phyloP scores from a whole-genome alignment of 1,140 invertebrate genomes.

The Heliconius hewitsoni region DNA sequence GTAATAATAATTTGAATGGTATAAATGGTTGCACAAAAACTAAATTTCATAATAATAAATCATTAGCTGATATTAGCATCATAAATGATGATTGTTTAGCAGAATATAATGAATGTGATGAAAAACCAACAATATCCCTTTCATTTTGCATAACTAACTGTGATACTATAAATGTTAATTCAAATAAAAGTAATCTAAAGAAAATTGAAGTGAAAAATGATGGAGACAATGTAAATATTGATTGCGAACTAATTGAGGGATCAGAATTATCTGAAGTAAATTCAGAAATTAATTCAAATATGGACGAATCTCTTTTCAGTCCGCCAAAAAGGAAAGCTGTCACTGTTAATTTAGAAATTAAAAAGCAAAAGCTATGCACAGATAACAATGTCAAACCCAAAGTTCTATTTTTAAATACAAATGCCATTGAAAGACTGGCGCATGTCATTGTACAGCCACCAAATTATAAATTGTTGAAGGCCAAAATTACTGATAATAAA shows the following conservation, averaged over 20 bases:
- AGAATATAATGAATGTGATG: slow-evolving; percentile 39
- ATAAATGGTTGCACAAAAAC: slow-evolving; percentile 35
- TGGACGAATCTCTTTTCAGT: slow-evolving; percentile 30
- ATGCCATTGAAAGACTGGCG: slow-evolving; percentile 67
- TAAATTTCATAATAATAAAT: slow-evolving; percentile 30
- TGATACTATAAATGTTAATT: slow-evolving; percentile 50
- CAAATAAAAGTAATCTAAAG: slow-evolving; percentile 55
- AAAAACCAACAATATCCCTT: slow-evolving; percentile 47
- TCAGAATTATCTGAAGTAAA: slow-evolving; percentile 44
- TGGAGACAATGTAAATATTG: slow-evolving; percentile 48
- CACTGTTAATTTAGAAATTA: slow-evolving; percentile 70
- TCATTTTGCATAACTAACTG: slow-evolving; percentile 55
- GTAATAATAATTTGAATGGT: slow-evolving; percentile 15
- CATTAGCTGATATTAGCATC: slow-evolving; percentile 37
- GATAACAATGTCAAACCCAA: slow-evolving; percentile 54
- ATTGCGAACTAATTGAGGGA: slow-evolving; percentile 55
- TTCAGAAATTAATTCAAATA: slow-evolving; percentile 42
- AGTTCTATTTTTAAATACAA: slow-evolving; percentile 76
- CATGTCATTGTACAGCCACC: slow-evolving; percentile 73
- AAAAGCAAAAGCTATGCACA: slow-evolving; percentile 62
- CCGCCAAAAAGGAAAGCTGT: slow-evolving; percentile 50
- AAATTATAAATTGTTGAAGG: slow-evolving; percentile 74
- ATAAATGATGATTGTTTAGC: slow-evolving; percentile 19
- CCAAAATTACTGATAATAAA: slow-evolving; percentile 53
- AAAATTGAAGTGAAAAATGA: slow-evolving; percentile 47